These are phyloP conservation scores for Characodon lateralis DNA, from an alignment of 2,797 vertebrate genomes.

Conservation along the genomic window DNA sequence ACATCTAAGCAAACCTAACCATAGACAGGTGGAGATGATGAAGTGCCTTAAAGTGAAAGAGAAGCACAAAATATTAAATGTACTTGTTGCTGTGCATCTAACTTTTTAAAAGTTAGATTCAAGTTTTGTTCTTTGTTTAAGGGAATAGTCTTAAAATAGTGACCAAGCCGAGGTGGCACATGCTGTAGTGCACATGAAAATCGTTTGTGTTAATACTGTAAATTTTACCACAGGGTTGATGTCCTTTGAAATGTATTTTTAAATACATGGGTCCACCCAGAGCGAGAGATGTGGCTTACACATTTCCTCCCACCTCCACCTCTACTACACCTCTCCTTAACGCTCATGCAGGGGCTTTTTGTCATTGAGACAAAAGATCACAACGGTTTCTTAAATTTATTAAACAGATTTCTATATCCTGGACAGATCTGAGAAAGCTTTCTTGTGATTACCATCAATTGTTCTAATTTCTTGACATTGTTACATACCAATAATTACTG, in stretches of 20 bases:
- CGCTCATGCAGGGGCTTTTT: conserved; percentile 23
- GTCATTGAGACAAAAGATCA: conserved; percentile 14
- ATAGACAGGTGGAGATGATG: not conserved
- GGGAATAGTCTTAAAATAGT: not conserved
- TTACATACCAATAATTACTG: not conserved
- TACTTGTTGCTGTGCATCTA: not conserved
- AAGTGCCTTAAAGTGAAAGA: not conserved
- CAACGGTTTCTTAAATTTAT: not conserved
- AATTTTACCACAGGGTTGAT: not conserved
- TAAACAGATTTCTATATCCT: not conserved
- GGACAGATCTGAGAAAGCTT: not conserved
- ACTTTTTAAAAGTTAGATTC: not conserved
- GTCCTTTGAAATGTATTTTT: conserved; percentile 28
- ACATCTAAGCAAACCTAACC: not conserved
- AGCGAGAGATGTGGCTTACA: conserved; percentile 39
- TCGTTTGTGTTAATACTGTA: not conserved
- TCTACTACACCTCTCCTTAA: conserved; percentile 2
- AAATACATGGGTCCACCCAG: not conserved
- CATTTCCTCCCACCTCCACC: conserved; percentile 34
- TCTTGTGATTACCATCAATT: not conserved
- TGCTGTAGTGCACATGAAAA: not conserved
- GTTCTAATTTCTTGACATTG: not conserved
- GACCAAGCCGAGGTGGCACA: not conserved
- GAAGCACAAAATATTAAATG: not conserved
- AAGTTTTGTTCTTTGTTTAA: not conserved